phyloP scores from a whole-genome alignment of 2,888 invertebrate genomes.

The Macrophya annulata region DNA sequence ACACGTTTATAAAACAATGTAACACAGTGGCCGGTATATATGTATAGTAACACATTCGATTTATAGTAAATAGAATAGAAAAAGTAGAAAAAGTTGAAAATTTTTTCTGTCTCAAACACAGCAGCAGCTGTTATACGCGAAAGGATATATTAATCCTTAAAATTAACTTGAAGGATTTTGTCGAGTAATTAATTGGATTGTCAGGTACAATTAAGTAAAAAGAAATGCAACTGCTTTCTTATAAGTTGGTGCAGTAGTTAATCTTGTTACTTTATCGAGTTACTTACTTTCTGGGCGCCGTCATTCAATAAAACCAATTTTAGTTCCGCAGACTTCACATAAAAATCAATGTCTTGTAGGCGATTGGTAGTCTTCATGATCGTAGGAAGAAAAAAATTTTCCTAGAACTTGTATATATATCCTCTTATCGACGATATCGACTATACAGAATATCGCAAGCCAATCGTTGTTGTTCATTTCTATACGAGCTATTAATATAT shows the following conservation, averaged over 20 bases:
- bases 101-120: neutral
- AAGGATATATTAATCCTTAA: neutral
- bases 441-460: too few species aligned
- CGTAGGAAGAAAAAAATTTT: conserved; percentile 25
- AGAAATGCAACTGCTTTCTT: conserved; percentile 19
- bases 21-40: neutral
- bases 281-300: conserved; percentile 33
- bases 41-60: neutral
- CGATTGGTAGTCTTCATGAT: conserved; percentile 1
- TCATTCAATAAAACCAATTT: conserved; percentile 46
- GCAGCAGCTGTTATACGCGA: neutral
- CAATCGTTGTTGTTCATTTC: neutral
- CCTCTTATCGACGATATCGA: neutral
- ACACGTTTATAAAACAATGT: neutral
- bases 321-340: conserved; percentile 32
- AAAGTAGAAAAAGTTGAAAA: neutral
- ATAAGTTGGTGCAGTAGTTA: conserved; percentile 7
- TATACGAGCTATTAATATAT: too few species aligned
- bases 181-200: neutral
- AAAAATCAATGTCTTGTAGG: conserved; percentile 46
- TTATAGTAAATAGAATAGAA: neutral
- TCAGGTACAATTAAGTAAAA: conserved; percentile 10
- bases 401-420: neutral
- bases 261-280: conserved; percentile 41
- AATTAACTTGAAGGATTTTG: neutral